A percentile compares a stretch with the other conserved stretches of the same genome.
Evolutionary conservation across 2,888 invertebrate species (phyloP).

Genomic region (Hartigia nigra): DNA sequence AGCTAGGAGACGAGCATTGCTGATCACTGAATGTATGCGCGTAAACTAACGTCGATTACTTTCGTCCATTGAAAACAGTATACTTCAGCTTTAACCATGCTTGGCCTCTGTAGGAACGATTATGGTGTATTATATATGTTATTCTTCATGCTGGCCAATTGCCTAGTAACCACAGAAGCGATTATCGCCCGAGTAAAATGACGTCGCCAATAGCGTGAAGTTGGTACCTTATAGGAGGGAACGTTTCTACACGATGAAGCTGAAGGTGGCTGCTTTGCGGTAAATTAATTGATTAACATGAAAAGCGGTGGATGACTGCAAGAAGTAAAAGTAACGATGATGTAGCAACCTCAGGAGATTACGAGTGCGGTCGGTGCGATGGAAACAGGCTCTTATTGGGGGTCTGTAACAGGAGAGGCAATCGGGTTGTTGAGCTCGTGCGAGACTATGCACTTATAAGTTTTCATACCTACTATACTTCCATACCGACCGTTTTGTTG

Average conservation of each 20-base stretch:
- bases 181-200: neutral
- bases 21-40: neutral
- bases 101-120: neutral
- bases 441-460: neutral
- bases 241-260: neutral
- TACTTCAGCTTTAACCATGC: neutral
- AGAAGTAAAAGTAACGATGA: slow-evolving; percentile 11
- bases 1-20: neutral
- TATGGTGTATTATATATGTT: neutral
- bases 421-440: neutral
- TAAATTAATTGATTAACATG: slow-evolving; percentile 42
- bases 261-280: slow-evolving; percentile 16
- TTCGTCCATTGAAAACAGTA: neutral
- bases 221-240: neutral
- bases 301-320: slow-evolving; percentile 26
- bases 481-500: neutral
- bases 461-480: neutral
- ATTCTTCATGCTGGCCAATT: neutral
- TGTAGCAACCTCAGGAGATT: slow-evolving; percentile 18
- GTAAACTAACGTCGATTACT: neutral
- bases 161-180: neutral
- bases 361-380: neutral
- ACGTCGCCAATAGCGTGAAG: neutral
- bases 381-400: neutral
- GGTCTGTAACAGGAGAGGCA: neutral